Conservation (phyloP, 2,888 invertebrate genomes). For the Lasioglossum marginatum region DNA sequence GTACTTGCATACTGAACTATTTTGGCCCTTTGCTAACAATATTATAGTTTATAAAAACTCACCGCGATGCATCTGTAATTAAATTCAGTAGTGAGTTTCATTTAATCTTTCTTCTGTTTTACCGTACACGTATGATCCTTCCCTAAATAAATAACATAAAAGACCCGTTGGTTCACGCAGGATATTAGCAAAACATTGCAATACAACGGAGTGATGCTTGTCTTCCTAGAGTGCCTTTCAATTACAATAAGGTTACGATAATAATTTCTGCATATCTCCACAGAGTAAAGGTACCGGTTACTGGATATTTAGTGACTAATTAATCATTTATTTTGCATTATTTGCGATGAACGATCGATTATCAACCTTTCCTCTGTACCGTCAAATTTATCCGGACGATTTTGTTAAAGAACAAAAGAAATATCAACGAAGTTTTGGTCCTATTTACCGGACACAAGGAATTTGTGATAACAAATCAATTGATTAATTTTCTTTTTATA, state of each 20-base stretch:
- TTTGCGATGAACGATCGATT: no score
- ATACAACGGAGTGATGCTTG: conserved; percentile 29
- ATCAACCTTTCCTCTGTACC: no score
- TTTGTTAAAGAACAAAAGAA: no score
- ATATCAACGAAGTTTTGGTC: no score
- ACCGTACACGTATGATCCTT: conserved; percentile 45
- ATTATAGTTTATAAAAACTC: conserved; percentile 43
- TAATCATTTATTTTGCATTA: no score
- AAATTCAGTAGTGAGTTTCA: conserved; percentile 71
- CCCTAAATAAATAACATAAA: conserved; percentile 33
- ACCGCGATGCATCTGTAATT: conserved; percentile 70
- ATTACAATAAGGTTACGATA: conserved; percentile 27
- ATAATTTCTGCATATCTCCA: conserved; percentile 15
- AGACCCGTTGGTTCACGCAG: conserved; percentile 34
- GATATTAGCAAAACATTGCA: conserved; percentile 27
- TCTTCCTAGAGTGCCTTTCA: conserved; percentile 41
- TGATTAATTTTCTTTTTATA: no score
- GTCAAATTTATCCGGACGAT: no score
- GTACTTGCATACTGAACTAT: conserved; percentile 30
- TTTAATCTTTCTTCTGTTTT: conserved; percentile 63
- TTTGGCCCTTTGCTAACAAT: conserved; percentile 32
- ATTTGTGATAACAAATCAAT: no score
- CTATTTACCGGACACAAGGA: no score
- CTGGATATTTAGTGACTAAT: no score
- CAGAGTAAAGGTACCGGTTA: no score